Conservation (phyloP, 1,140 invertebrate genomes). For the Musca domestica region DNA sequence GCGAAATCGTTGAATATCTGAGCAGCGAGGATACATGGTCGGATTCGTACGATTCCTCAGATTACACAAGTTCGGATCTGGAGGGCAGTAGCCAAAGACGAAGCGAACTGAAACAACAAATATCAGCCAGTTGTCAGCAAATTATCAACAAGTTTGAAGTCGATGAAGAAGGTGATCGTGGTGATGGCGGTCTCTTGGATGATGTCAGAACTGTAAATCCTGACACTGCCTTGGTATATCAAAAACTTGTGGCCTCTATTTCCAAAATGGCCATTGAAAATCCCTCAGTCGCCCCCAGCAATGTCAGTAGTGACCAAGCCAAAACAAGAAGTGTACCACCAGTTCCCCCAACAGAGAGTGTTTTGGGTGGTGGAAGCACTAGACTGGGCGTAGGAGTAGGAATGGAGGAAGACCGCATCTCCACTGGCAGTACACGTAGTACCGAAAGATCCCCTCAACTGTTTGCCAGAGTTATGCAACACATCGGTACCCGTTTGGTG, state of each 20-base stretch:
- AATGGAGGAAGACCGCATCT: conserved; percentile 32
- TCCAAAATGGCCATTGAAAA: conserved; percentile 65
- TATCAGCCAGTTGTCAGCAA: conserved; percentile 82
- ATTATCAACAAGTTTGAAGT: conserved; percentile 82
- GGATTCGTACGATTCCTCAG: conserved; percentile 86
- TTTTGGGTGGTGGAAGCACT: neutral
- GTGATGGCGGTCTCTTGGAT: conserved; percentile 60
- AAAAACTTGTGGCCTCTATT: conserved; percentile 76
- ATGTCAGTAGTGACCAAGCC: neutral
- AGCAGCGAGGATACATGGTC: conserved; percentile 91
- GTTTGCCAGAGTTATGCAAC: conserved; percentile 89
- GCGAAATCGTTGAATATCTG: conserved; percentile 87
- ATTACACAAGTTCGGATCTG: conserved; percentile 85
- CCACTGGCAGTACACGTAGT: conserved; percentile 35
- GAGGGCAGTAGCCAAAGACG: conserved; percentile 64
- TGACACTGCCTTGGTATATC: conserved; percentile 80
- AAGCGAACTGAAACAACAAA: conserved; percentile 76
- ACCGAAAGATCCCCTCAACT: conserved; percentile 78
- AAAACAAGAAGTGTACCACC: no score
- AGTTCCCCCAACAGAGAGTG: neutral
- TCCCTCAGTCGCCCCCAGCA: conserved; percentile 37
- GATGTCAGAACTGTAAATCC: conserved; percentile 62
- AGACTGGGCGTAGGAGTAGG: neutral
- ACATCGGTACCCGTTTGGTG: conserved; percentile 84
- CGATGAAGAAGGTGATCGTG: conserved; percentile 57